Percentiles rank a stretch among this genome's conserved stretches.
Conservation (phyloP, 1,140 invertebrate species). For the Brachystomella parvula region DNA sequence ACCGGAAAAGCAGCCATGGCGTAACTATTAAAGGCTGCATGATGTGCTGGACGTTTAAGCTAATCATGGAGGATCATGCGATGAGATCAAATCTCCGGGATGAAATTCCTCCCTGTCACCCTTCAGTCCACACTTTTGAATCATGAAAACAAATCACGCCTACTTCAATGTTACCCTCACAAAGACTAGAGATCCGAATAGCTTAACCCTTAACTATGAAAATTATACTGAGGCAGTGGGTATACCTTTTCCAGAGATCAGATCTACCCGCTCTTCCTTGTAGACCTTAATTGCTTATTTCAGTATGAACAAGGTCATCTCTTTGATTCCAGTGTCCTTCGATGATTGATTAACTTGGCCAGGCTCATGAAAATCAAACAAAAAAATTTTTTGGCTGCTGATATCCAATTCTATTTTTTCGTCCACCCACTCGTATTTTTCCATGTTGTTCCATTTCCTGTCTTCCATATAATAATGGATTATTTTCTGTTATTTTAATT, state of each 20-base stretch:
- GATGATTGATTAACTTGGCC: too few species aligned
- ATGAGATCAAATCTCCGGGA: not conserved
- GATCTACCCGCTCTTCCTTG: not conserved
- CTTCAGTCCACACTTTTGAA: too few species aligned
- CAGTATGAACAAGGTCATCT: too few species aligned
- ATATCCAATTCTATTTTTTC: not conserved
- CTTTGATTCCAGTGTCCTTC: too few species aligned
- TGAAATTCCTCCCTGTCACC: constrained; percentile 1
- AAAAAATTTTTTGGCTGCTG: not conserved
- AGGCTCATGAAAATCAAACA: too few species aligned
- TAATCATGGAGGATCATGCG: constrained; percentile 9
- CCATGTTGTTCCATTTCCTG: not conserved
- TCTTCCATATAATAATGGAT: too few species aligned
- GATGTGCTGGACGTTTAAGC: not conserved
- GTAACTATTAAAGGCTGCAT: not conserved
- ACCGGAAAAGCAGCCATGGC: not conserved
- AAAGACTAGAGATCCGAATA: not conserved
- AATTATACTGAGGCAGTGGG: not conserved
- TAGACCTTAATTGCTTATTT: not conserved
- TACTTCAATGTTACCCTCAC: not conserved
- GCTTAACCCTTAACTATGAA: not conserved
- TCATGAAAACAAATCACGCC: not conserved
- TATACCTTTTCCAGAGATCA: not conserved
- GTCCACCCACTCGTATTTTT: not conserved
- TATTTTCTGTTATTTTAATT: not conserved